These are phyloP conservation scores for Epinotia demarniana DNA, from an alignment of 2,888 invertebrate species.

Conservation along the genomic window DNA sequence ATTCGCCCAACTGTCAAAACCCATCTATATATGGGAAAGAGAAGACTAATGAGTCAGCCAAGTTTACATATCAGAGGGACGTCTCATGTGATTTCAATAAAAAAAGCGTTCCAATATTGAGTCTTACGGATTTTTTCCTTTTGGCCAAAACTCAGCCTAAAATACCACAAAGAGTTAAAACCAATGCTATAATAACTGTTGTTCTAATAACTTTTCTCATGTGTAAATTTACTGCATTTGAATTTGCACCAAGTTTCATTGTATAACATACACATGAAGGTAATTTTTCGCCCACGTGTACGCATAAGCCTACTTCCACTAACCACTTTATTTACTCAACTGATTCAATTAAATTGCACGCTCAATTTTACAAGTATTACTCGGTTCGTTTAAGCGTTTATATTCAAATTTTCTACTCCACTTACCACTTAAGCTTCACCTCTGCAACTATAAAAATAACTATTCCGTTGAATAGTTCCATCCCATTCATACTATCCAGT, in stretches of 20 bases:
- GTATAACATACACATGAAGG: slow-evolving; percentile 3
- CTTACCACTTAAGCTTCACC: slow-evolving; percentile 20
- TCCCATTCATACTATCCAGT: slow-evolving; percentile 2
- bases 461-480: slow-evolving; percentile 4
- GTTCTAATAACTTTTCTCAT: not conserved
- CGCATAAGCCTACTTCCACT: not conserved
- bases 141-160: not conserved
- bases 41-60: not conserved
- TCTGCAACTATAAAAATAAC: slow-evolving; percentile 14
- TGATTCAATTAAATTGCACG: slow-evolving; percentile 49
- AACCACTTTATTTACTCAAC: slow-evolving; percentile 10
- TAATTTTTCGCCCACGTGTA: not conserved
- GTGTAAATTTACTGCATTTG: too few species aligned
- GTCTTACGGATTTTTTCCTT: too few species aligned
- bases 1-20: too few species aligned
- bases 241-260: not conserved
- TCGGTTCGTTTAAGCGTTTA: slow-evolving; percentile 48
- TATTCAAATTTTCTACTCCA: slow-evolving; percentile 40
- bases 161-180: not conserved
- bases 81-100: not conserved
- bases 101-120: too few species aligned
- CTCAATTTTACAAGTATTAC: slow-evolving; percentile 52
- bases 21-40: too few species aligned
- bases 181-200: not conserved
- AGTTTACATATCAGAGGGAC: not conserved